Conservation (phyloP, 2,888 invertebrate species). For the Galerucella nymphaeae region DNA sequence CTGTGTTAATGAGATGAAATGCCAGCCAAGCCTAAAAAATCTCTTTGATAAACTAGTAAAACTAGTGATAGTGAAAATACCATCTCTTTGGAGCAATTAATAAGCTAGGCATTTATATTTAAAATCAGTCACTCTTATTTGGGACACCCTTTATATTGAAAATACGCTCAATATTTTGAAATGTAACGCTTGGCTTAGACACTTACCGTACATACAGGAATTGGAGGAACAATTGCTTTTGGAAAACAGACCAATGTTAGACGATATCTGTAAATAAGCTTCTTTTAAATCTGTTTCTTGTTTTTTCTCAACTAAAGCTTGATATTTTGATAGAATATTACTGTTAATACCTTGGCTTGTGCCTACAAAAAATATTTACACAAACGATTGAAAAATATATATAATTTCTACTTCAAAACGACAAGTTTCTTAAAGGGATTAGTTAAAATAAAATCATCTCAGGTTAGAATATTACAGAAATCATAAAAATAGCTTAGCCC, state of each 20-base stretch:
- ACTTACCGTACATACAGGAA: constrained; percentile 50
- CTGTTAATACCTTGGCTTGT: constrained; percentile 10
- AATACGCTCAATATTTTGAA: background rate
- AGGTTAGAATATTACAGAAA: too few species aligned
- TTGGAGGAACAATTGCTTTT: constrained; percentile 51
- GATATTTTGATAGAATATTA: constrained; percentile 12
- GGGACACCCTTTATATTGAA: too few species aligned
- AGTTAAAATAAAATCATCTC: too few species aligned
- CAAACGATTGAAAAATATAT: background rate
- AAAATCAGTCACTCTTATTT: too few species aligned
- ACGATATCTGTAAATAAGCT: constrained; percentile 47
- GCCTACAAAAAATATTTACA: background rate
- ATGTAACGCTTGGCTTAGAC: background rate
- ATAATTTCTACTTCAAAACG: background rate
- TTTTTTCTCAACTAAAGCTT: constrained; percentile 6
- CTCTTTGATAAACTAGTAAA: too few species aligned
- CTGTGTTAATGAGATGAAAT: too few species aligned
- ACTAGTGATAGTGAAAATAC: too few species aligned
- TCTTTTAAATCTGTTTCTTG: constrained; percentile 35
- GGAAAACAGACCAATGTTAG: constrained; percentile 56
- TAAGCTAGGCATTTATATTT: too few species aligned
- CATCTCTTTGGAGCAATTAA: too few species aligned
- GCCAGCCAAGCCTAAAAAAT: too few species aligned
- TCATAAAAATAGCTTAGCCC: too few species aligned
- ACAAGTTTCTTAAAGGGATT: too few species aligned